Evolutionary conservation across 1,140 invertebrate species (phyloP), one percentile per base, ranked within the genome.

Genomic region (Ephestia elutella): DNA sequence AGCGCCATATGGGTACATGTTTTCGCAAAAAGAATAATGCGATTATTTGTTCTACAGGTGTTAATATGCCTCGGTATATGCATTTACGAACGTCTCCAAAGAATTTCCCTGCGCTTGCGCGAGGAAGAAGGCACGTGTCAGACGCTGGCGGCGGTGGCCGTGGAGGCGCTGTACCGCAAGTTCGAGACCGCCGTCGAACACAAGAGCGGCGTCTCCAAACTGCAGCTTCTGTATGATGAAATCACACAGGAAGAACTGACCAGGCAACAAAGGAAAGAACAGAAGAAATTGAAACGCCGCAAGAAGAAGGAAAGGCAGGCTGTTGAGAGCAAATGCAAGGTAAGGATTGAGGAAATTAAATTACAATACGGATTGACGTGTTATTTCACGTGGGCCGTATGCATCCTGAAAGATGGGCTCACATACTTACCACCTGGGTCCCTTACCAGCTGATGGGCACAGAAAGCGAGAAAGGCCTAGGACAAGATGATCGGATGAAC

Each of bases 51-150:
- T 38, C 10, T 66, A 15, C 56, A 87, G 85, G 85, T 98, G 49
- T 90, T 98, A 56, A 97, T 96, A 0, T 98, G 96, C 82, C 91
- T 98, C 50, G 96, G 96, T 11, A 94, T 98, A 82, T 96, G 96
- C 83, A 92, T 98, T 56, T 96, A 96, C 75, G 96, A 97, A 78
- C 90, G 96, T 50, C 89, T 98, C 13, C 94, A 97, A 81, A 91
- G 93, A 63, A 94, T 98, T 58, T 94, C 96, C 71, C 92, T 96
- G 60, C 92, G 95, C 57, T 90, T 98, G 65, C 92, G 93, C 57
- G 96, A 97, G 82, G 96, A 97, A 85, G 96, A 98, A 81, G 94
- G 95, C 74, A 96, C 96, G 2, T 97, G 95, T 89, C 95, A 96
- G 88, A 94, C 97, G 55, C 91, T 98, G 55, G 96, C 96, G 56